Percentiles rank a stretch among this genome's conserved stretches.
Evolutionary conservation across 2,113 vertebrate species (phyloP).

Genomic region (Leucopsar rothschildi): DNA sequence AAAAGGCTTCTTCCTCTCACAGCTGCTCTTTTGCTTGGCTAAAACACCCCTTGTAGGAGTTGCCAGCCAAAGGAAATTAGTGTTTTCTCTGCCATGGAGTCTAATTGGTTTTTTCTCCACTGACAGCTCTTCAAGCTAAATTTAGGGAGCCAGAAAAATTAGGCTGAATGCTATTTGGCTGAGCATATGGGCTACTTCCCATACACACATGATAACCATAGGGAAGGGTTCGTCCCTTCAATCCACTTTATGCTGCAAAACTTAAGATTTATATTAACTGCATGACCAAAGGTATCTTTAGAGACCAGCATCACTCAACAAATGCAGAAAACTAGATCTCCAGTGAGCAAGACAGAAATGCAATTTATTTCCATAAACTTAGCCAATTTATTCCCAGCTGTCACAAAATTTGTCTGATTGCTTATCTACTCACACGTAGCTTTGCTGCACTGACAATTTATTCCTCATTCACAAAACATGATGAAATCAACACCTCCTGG

Average conservation of each 20-base stretch:
- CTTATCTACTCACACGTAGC: neutral
- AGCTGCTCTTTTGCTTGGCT: neutral
- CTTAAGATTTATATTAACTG: neutral
- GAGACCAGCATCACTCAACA: neutral
- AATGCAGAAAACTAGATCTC: neutral
- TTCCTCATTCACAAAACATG: neutral
- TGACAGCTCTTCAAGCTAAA: constrained; percentile 48
- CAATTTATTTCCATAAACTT: neutral
- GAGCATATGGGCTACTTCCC: neutral
- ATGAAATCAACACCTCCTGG: neutral
- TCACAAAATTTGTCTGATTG: neutral
- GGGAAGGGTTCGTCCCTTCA: neutral
- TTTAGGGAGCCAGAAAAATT: constrained; percentile 42
- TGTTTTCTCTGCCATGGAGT: constrained; percentile 28
- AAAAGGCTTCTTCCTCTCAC: neutral
- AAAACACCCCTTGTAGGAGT: neutral
- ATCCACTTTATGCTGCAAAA: neutral
- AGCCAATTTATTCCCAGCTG: neutral
- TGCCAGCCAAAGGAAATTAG: constrained; percentile 44
- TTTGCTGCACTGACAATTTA: neutral
- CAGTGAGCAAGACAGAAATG: neutral
- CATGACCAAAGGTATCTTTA: neutral
- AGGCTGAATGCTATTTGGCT: neutral
- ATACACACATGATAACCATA: neutral
- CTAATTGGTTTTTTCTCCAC: constrained; percentile 33